Evolutionary conservation across 2,797 vertebrate species (phyloP).

Genomic region (Centropyge bicolor): DNA sequence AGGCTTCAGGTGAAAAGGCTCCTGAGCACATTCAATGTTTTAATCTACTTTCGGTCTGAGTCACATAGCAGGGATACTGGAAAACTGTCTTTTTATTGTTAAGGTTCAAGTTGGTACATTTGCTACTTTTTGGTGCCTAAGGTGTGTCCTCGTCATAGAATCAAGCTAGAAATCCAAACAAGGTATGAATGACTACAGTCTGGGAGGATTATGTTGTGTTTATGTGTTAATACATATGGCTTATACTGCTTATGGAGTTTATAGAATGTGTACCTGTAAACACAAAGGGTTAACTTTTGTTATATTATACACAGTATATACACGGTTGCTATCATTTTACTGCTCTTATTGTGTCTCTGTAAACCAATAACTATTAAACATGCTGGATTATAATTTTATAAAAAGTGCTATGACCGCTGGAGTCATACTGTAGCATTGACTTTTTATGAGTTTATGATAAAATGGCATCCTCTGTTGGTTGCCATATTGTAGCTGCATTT

Average conservation of each 20-base stretch:
- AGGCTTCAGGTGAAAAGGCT: too few species aligned
- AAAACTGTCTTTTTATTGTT: not conserved
- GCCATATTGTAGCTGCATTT: not conserved
- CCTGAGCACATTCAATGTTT: too few species aligned
- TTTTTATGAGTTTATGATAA: constrained; percentile 13
- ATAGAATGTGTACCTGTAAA: not conserved
- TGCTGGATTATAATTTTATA: not conserved
- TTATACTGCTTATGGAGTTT: too few species aligned
- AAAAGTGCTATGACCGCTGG: not conserved
- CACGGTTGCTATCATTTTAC: fast-evolving
- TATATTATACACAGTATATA: too few species aligned
- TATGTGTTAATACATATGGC: not conserved
- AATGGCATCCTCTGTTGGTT: constrained; percentile 1
- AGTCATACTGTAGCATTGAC: not conserved
- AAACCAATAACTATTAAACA: not conserved
- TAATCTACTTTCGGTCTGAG: not conserved
- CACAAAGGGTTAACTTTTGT: too few species aligned
- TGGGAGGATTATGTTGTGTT: not conserved
- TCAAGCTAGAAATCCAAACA: not conserved
- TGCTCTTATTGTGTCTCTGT: not conserved
- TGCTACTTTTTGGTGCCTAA: not conserved
- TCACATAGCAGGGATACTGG: not conserved
- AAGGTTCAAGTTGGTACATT: not conserved
- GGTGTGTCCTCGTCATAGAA: not conserved
- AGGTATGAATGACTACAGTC: not conserved